A percentile compares a stretch with the other conserved stretches of the same genome.
Evolutionary conservation across 2,113 vertebrate species (phyloP).

Genomic region (Elephas maximus): DNA sequence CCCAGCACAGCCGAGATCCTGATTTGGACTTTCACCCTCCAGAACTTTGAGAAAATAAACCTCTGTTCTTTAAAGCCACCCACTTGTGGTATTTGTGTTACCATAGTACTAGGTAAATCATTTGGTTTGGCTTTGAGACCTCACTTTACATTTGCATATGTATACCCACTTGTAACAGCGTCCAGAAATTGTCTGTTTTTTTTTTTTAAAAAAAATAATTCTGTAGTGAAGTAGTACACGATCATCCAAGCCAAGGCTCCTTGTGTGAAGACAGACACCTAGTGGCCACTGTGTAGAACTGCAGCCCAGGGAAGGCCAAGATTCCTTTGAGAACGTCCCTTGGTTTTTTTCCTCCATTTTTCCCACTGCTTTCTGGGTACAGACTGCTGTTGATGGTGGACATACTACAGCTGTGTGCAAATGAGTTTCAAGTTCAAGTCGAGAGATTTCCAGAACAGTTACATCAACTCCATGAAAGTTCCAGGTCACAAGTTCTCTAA

Average conservation of each 20-base stretch:
- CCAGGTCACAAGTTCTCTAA: conserved; percentile 75
- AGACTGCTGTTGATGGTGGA: conserved; percentile 70
- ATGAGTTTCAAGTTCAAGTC: conserved; percentile 77
- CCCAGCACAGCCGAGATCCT: not conserved
- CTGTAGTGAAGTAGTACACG: fast-evolving
- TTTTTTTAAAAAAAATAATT: not conserved
- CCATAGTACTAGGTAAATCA: not conserved
- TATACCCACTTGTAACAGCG: not conserved
- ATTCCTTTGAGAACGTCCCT: not conserved
- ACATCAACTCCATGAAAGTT: conserved; percentile 80
- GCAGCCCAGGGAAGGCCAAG: not conserved
- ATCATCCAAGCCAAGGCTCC: not conserved
- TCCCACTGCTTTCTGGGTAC: conserved; percentile 29
- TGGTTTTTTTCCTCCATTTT: fast-evolving
- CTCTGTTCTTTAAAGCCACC: not conserved
- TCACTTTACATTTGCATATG: conserved; percentile 12
- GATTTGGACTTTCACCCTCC: not conserved
- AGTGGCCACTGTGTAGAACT: not conserved
- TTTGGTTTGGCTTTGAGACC: not conserved
- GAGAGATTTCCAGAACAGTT: conserved; percentile 79
- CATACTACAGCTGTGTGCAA: conserved; percentile 80
- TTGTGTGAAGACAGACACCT: conserved; percentile 79
- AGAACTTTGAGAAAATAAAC: not conserved
- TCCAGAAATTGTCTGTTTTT: not conserved
- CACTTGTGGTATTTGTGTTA: not conserved